A percentile compares a stretch with the other conserved stretches of the same genome.
Conservation (phyloP, 1,140 invertebrate genomes). For the Cotesia typhae region DNA sequence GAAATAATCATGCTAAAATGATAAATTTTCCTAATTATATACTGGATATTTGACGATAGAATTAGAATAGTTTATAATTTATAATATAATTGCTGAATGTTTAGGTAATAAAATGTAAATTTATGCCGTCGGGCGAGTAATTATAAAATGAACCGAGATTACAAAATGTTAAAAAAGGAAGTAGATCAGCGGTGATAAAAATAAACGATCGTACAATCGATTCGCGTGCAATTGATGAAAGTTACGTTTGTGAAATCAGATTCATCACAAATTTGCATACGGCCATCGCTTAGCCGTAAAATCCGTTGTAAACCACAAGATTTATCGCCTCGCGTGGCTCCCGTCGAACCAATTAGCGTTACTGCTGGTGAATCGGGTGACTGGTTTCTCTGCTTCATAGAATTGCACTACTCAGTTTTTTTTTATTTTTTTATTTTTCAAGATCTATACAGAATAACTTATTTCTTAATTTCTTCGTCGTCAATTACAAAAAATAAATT, state of each 20-base stretch:
- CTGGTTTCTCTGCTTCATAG: background rate
- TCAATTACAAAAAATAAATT: no score
- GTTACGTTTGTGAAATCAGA: conserved; percentile 31
- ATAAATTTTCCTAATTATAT: no score
- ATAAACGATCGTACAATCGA: conserved; percentile 1
- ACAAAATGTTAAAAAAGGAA: conserved; percentile 5
- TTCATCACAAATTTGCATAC: conserved; percentile 39
- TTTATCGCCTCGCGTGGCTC: conserved; percentile 41
- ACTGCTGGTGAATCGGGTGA: conserved; percentile 26
- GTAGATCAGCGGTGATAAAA: conserved; percentile 14
- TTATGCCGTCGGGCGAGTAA: background rate
- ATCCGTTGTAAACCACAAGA: conserved; percentile 36
- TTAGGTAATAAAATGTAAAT: background rate
- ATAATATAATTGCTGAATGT: no score
- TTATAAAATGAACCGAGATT: background rate
- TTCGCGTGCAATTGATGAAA: conserved; percentile 30
- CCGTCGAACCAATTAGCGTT: conserved; percentile 44
- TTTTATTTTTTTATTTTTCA: background rate
- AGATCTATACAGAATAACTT: no score
- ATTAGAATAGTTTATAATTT: no score
- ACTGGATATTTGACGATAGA: no score
- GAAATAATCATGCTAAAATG: no score
- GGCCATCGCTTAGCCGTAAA: conserved; percentile 38
- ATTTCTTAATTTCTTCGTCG: no score
- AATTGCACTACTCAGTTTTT: background rate